phyloP scores from a whole-genome alignment of 2,888 invertebrate genomes.

The Eilema griseolum region DNA sequence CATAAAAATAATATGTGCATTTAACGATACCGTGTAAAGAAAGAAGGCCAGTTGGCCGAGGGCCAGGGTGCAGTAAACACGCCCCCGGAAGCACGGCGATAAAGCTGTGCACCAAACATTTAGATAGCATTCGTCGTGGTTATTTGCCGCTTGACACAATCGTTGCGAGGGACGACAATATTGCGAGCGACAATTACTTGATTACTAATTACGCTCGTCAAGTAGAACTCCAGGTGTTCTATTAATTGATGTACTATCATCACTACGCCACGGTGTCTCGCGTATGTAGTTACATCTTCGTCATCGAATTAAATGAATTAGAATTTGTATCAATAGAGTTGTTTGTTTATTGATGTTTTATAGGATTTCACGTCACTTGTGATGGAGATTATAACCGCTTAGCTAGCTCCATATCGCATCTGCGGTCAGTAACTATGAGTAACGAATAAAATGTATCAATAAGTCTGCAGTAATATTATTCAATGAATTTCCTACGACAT shows the following conservation, averaged over 20 bases:
- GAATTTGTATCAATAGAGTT: constrained; percentile 26
- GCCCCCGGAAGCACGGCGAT: constrained; percentile 73
- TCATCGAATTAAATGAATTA: constrained; percentile 36
- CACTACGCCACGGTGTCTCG: constrained; percentile 27
- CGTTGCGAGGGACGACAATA: constrained; percentile 20
- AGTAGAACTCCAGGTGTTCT: constrained; percentile 13
- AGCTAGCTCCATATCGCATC: constrained; percentile 9
- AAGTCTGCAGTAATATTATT: constrained; percentile 46
- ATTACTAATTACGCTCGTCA: constrained; percentile 15
- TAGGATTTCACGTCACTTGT: constrained; percentile 21
- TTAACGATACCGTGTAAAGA: constrained; percentile 66
- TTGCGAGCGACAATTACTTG: constrained; percentile 19
- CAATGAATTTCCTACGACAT: constrained; percentile 50
- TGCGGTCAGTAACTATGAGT: constrained; percentile 27
- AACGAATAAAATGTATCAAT: constrained; percentile 29
- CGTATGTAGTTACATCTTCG: constrained; percentile 25
- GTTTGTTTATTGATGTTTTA: constrained; percentile 23
- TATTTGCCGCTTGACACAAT: constrained; percentile 30
- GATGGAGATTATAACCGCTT: constrained; percentile 11
- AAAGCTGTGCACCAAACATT: constrained; percentile 57
- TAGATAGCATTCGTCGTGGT: constrained; percentile 53
- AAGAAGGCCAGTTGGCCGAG: constrained; percentile 75
- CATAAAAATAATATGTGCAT: constrained; percentile 69
- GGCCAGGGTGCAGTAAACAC: constrained; percentile 70
- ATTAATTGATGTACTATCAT: constrained; percentile 24